phyloP scores from a whole-genome alignment of 2,888 invertebrate species.

The Drosophila sordidula region DNA sequence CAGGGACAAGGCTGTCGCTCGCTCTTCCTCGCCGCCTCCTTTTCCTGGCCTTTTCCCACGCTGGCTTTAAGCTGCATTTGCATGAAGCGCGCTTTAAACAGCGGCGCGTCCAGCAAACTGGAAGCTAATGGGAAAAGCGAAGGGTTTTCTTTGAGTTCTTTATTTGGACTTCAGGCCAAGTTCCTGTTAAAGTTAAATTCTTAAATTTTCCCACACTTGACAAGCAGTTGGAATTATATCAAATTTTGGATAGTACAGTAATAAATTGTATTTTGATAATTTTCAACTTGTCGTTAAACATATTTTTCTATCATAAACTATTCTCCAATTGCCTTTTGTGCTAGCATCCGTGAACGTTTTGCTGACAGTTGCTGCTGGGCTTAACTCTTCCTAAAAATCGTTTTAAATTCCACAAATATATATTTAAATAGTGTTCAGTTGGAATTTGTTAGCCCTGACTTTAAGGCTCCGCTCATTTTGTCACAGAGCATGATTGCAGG shows the following conservation, averaged over 20 bases:
- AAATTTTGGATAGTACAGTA: too few species aligned
- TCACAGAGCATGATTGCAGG: neutral
- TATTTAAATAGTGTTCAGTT: neutral
- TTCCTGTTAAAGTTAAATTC: neutral
- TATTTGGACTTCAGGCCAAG: neutral
- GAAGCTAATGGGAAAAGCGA: constrained; percentile 1
- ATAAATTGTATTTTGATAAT: too few species aligned
- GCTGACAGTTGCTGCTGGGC: too few species aligned
- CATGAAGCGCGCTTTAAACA: constrained; percentile 31
- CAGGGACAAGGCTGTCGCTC: constrained; percentile 65
- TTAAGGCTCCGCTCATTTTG: neutral
- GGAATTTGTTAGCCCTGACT: constrained; percentile 2
- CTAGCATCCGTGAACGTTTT: neutral
- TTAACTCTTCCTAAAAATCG: too few species aligned
- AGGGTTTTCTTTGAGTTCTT: neutral
- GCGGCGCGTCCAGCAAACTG: constrained; percentile 2
- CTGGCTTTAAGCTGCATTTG: constrained; percentile 47
- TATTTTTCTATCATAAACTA: neutral
- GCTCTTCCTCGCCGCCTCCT: neutral
- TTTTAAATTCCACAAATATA: too few species aligned
- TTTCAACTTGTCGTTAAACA: too few species aligned
- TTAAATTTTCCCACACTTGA: neutral
- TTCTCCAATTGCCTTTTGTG: neutral
- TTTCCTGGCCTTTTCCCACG: neutral
- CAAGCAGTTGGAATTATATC: too few species aligned